Base-by-base conservation (phyloP, 2,888 invertebrate genomes). In the Melanchra persicariae region DNA sequence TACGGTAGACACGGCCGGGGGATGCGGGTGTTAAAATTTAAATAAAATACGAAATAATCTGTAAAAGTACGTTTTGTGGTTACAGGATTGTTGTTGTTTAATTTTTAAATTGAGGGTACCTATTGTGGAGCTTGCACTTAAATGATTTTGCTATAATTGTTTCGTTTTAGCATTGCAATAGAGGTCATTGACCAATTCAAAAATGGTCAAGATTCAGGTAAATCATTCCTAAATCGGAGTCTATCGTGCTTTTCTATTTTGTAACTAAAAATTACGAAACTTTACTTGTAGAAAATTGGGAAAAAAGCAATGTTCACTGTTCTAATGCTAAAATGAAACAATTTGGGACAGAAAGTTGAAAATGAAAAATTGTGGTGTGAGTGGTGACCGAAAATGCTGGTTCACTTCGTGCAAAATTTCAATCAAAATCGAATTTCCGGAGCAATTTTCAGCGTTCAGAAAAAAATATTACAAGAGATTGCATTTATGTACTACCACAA, bases 41-140 rank as follows among this genome's bases (percentile, higher is more conserved):
- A 79, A 75, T 77, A 59, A 77, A 77, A 77, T 49, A 40, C 62
- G 34, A 59, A 66, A 74, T 77, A 73, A 77, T 79, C n/a, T 59
- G 43, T 49, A 30, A 40, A 67, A 51, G 12, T 49, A 10, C 59
- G 49, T 40, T 62, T 45, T 66, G 61, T 43, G 51, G 52, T 43
- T n/a, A n/a, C 43, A 30, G n/a, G 22, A 5, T 22, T 74, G n/a
- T 10, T 45, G 12, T 58, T 30, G 51, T 58, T 45, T 73, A 45
- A 40, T 57, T 54, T 72, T 54, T 30, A 24, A 49, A 72, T 43
- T 15, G 7, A 37, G 8, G 0, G 15, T 12, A 40, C 19, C 1
- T 30, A 19, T 73, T 54, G 5, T 59, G 5, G 7, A 17, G 5
- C 17, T 40, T 45, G n/a, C 24, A 43, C 8, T 24, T 24, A 49